phyloP scores from a whole-genome alignment of 2,113 vertebrate genomes.

The Macaca mulatta region DNA sequence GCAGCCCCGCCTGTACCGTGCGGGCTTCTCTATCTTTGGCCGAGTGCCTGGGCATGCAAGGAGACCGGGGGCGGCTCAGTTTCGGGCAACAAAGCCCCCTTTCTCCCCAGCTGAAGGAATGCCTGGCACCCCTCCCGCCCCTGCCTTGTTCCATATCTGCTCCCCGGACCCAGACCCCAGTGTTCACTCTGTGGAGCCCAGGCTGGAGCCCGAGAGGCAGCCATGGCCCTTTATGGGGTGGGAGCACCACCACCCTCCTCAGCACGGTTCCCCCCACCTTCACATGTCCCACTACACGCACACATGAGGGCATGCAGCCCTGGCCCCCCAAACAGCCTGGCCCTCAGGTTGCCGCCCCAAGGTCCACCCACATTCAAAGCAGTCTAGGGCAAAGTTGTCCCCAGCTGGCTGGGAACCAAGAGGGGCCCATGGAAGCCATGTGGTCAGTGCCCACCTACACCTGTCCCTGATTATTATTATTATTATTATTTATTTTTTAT shows the following conservation, averaged over 20 bases:
- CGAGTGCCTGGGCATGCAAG: background rate
- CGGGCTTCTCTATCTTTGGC: conserved; percentile 44
- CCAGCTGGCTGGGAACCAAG: background rate
- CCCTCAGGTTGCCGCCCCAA: fast-evolving
- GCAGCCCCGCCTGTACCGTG: too few relatives aligned
- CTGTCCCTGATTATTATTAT: background rate
- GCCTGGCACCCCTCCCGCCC: background rate
- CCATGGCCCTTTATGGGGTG: background rate
- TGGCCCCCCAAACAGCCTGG: background rate
- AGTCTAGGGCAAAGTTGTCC: fast-evolving
- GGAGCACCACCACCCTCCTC: background rate
- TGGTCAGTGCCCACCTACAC: fast-evolving
- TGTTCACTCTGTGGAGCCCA: background rate
- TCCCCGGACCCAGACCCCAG: background rate
- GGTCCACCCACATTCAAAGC: background rate
- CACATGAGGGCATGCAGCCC: background rate
- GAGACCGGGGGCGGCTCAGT: conserved; percentile 49
- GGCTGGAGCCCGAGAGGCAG: background rate
- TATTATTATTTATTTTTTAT: too few relatives aligned
- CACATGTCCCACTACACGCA: background rate
- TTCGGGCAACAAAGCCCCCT: conserved; percentile 62
- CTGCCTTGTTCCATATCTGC: background rate
- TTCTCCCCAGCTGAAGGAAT: conserved; percentile 58
- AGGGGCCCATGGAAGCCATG: fast-evolving
- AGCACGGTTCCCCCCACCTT: background rate